Percentiles rank a stretch among this genome's conserved stretches.
phyloP scores from a whole-genome alignment of 2,113 vertebrate species.

The Emydocephalus ijimae region DNA sequence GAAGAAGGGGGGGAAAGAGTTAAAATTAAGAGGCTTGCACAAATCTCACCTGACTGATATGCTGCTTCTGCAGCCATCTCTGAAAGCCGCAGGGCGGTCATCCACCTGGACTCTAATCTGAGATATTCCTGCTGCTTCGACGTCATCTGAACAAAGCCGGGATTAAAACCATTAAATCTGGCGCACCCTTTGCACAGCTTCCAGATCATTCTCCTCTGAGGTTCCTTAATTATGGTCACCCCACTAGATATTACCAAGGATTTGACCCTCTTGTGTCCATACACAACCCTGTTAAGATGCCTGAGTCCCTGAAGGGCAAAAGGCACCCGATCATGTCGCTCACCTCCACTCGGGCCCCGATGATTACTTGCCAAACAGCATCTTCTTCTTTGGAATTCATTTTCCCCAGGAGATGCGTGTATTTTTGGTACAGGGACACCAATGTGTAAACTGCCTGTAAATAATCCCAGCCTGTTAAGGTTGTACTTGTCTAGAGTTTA shows the following conservation, averaged over 20 bases:
- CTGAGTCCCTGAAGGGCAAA: background rate
- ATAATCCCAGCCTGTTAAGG: background rate
- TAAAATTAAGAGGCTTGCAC: background rate
- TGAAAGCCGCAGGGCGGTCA: constrained; percentile 72
- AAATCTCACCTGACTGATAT: constrained; percentile 68
- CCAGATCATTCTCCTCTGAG: background rate
- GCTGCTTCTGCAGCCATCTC: constrained; percentile 81
- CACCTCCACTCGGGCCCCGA: constrained; percentile 80
- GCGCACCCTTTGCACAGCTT: background rate
- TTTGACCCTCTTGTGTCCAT: background rate
- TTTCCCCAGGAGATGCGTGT: constrained; percentile 69
- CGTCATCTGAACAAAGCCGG: constrained; percentile 61
- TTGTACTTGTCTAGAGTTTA: background rate
- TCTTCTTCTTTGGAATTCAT: constrained; percentile 75
- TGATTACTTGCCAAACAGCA: constrained; percentile 78
- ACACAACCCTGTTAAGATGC: background rate
- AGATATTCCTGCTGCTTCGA: constrained; percentile 71
- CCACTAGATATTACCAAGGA: background rate
- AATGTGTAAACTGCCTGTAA: constrained; percentile 75
- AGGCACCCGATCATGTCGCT: background rate
- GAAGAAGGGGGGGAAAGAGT: background rate
- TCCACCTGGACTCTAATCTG: constrained; percentile 73
- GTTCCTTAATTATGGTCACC: background rate
- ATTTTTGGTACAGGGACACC: constrained; percentile 75
- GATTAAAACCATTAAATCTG: background rate